phyloP scores from a whole-genome alignment of 2,113 vertebrate species.

The Aegotheles bennettii region DNA sequence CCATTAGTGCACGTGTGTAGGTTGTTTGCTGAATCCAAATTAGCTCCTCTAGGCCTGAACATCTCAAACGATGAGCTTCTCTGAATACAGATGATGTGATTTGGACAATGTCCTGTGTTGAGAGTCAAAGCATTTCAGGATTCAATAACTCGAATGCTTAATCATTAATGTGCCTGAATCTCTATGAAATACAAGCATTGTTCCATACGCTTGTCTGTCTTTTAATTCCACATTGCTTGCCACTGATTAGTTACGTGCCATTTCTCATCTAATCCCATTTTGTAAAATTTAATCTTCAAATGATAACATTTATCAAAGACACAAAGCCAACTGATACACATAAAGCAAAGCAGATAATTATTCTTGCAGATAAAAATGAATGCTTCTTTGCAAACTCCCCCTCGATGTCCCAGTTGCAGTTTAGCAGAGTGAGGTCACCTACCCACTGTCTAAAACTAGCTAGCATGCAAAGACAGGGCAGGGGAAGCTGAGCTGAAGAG shows the following conservation, averaged over 20 bases:
- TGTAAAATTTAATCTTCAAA: background rate
- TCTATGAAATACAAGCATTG: background rate
- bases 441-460: background rate
- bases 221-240: background rate
- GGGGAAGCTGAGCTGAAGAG: fast-evolving
- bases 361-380: background rate
- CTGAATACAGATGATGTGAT: background rate
- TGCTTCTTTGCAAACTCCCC: background rate
- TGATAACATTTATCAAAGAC: background rate
- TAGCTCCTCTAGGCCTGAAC: background rate
- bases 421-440: background rate
- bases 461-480: fast-evolving
- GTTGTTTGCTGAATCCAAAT: background rate
- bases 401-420: background rate
- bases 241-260: fast-evolving
- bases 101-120: background rate
- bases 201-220: background rate
- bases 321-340: background rate
- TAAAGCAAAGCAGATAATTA: background rate
- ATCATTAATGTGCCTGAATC: background rate
- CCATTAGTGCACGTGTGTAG: background rate
- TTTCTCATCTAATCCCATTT: background rate
- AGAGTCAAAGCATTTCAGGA: background rate
- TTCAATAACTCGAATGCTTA: background rate
- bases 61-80: background rate